Conservation (phyloP, 1,140 invertebrate genomes). For the Drosophila saltans region DNA sequence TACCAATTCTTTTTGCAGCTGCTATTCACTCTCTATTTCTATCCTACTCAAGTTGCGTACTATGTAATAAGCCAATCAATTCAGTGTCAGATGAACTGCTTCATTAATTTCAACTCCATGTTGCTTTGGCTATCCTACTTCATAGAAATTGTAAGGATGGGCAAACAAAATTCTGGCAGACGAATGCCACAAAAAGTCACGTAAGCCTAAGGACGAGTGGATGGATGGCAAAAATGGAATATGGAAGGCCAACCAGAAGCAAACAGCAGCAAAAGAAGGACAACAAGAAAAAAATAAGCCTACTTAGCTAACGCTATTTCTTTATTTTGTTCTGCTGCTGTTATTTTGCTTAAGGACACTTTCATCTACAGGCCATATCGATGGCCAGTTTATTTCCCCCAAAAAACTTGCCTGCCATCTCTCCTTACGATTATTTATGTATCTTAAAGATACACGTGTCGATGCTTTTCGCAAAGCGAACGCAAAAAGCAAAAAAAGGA, state of each 20-base stretch:
- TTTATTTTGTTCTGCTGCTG: constrained; percentile 8
- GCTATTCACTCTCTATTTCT: constrained; percentile 3
- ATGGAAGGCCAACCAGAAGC: background rate
- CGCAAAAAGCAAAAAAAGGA: too few species aligned
- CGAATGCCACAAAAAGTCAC: constrained; percentile 73
- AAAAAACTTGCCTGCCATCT: constrained; percentile 10
- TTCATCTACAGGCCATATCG: constrained; percentile 47
- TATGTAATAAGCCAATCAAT: constrained; percentile 79
- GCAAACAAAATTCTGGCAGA: constrained; percentile 51
- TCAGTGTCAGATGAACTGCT: constrained; percentile 81
- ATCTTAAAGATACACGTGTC: constrained; percentile 40
- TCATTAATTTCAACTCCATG: constrained; percentile 73
- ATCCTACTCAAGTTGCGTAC: constrained; percentile 60
- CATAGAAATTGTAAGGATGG: background rate
- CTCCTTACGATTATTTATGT: constrained; percentile 65
- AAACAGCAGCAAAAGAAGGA: background rate
- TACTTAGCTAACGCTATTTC: constrained; percentile 13
- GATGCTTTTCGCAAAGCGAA: background rate
- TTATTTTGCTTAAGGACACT: constrained; percentile 55
- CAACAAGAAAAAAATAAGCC: constrained; percentile 8
- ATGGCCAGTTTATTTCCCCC: constrained; percentile 40
- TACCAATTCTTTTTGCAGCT: constrained; percentile 23
- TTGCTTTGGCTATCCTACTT: background rate
- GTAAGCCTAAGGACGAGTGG: constrained; percentile 39
- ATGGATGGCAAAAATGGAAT: background rate